These are phyloP conservation scores for Hirtodrosophila cameraria DNA, from an alignment of 2,888 invertebrate genomes.

Conservation along the genomic window DNA sequence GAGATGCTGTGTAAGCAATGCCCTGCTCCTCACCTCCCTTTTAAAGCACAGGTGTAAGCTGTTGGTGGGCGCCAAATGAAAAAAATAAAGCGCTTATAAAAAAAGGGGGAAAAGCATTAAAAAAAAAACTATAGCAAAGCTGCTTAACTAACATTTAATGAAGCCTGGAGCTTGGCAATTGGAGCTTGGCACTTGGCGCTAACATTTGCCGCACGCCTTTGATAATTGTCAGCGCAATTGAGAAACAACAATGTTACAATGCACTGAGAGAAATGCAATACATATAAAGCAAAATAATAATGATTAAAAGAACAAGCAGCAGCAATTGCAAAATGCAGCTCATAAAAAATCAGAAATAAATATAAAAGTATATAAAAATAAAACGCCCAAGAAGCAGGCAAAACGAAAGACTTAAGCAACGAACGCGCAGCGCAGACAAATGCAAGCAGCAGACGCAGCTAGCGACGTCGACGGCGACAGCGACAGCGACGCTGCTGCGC, in stretches of 20 bases:
- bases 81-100: slow-evolving; percentile 4
- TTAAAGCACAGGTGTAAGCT: slow-evolving; percentile 68
- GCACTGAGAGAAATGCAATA: neutral
- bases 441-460: slow-evolving; percentile 37
- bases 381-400: slow-evolving; percentile 41
- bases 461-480: slow-evolving; percentile 10
- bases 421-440: slow-evolving; percentile 56
- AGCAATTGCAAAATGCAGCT: slow-evolving; percentile 21
- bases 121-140: slow-evolving; percentile 62
- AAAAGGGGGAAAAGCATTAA: slow-evolving; percentile 15
- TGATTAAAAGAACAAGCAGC: slow-evolving; percentile 10
- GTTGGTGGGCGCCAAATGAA: slow-evolving; percentile 19
- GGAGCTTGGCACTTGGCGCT: slow-evolving; percentile 64
- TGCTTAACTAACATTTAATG: slow-evolving; percentile 69
- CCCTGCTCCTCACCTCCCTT: neutral
- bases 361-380: slow-evolving; percentile 23
- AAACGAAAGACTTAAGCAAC: slow-evolving; percentile 75
- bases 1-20: slow-evolving; percentile 58
- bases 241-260: slow-evolving; percentile 5
- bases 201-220: slow-evolving; percentile 59
- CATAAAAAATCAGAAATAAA: slow-evolving; percentile 26
- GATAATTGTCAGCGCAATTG: slow-evolving; percentile 46
- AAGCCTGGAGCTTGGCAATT: slow-evolving; percentile 33
- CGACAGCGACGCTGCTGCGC: slow-evolving; percentile 39
- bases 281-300: slow-evolving; percentile 1